Conservation (phyloP, 2,113 vertebrate genomes). For the Peromyscus californicus region DNA sequence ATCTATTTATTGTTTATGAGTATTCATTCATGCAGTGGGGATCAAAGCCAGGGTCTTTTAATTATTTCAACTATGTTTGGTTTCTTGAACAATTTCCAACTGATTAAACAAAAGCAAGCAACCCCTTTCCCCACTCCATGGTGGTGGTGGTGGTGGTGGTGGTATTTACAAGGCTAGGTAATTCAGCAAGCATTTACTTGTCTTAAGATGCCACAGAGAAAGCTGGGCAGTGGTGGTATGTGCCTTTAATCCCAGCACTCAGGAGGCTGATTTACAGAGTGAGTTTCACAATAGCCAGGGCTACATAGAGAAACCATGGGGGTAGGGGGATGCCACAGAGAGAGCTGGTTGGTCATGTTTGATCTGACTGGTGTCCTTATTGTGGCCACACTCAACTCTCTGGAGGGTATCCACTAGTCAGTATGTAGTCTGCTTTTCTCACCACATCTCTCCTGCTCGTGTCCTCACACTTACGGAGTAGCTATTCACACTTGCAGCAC, state of each 20-base stretch:
- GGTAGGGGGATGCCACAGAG: background rate
- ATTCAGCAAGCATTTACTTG: background rate
- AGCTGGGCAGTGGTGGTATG: background rate
- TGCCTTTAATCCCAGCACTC: background rate
- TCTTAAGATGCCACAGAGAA: background rate
- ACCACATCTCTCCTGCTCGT: constrained; percentile 16
- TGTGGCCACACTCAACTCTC: background rate
- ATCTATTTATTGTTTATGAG: background rate
- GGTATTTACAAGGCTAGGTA: background rate
- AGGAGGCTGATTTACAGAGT: background rate
- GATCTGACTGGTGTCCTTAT: background rate
- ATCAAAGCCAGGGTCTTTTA: background rate
- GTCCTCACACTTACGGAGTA: constrained; percentile 1
- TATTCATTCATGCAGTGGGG: background rate
- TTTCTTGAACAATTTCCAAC: constrained; percentile 14
- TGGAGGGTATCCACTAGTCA: background rate
- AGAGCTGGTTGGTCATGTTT: background rate
- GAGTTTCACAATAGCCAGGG: background rate
- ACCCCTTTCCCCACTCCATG: background rate
- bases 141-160: background rate
- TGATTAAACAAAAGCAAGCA: constrained; percentile 12
- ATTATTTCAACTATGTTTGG: constrained; percentile 52
- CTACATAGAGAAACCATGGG: background rate
- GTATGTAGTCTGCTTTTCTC: background rate
- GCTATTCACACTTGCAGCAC: background rate